Evolutionary conservation across 2,888 invertebrate species (phyloP), one percentile per base, ranked within the genome.

Genomic region (Nomada fucata): DNA sequence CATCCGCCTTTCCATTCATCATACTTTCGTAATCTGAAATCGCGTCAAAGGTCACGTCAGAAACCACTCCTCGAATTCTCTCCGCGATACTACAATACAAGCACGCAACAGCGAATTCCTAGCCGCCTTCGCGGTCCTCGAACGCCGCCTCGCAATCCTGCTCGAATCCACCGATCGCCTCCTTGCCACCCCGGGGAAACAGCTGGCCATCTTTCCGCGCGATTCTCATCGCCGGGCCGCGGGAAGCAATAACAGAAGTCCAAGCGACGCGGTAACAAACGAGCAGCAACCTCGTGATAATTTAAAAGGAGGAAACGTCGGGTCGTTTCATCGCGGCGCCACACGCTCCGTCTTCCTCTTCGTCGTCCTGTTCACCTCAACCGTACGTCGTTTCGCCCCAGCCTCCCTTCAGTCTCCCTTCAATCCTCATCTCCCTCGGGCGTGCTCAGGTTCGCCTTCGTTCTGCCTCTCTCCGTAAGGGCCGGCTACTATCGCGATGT

Each of bases 401-500:
- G 26, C 68, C 67, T 80, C 77, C 71, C 77, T 71, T 59, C 76
- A 63, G 26, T 68, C 67, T 61, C 63, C 50, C 23, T 59, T 47
- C 53, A 4, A 5, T 47, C 29, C 29, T 13, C 20, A 3, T 23
- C 36, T n/a, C 26, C 9, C 47, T 13, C 20, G 9, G 11, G 50
- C 20, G 10, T 18, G 23, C 64, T 2, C 60, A 4, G 18, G 18
- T 18, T 11, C 13, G 23, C 20, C 36, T 20, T 11, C 13, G 23
- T 26, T 42, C 42, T 44, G 20, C 20, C 59, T 50, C 36, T 26
- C n/a, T 69, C 29, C 1, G 20, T n/a, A 23, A 23, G 71, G 44
- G 67, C 42, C 65, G 61, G 78, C 59, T 88, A 88, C 85, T 88
- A 88, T 89, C 89, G 88, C 90, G 90, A 90, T 78, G 81, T 73